Conservation (phyloP, 2,797 vertebrate genomes). For the Xerus rutilus region DNA sequence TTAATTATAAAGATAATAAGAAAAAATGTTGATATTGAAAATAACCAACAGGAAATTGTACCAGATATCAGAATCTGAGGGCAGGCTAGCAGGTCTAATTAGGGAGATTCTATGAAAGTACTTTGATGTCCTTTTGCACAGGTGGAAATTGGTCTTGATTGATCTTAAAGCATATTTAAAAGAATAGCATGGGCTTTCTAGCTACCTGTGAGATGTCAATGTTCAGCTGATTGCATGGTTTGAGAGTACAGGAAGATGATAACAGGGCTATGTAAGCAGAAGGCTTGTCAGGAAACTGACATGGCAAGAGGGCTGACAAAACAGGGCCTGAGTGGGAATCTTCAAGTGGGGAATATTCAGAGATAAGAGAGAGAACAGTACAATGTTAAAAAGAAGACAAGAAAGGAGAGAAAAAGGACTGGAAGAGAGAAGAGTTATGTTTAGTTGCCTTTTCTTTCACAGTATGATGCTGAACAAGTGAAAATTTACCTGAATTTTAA, state of each 20-base stretch:
- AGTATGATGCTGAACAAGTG: not conserved
- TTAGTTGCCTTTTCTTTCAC: not conserved
- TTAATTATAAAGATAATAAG: not conserved
- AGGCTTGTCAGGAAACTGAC: not conserved
- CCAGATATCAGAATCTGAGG: not conserved
- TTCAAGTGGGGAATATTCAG: not conserved
- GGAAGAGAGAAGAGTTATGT: not conserved
- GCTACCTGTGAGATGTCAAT: not conserved
- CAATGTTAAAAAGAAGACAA: not conserved
- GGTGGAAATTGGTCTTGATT: not conserved
- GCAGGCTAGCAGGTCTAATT: not conserved
- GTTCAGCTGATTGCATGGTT: not conserved
- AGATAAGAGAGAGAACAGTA: not conserved
- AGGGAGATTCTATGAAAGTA: not conserved
- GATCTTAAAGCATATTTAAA: not conserved
- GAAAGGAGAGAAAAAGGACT: not conserved
- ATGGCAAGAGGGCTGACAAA: not conserved
- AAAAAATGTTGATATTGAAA: not conserved
- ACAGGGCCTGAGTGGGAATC: not conserved
- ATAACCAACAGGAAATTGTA: not conserved
- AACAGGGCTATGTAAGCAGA: not conserved
- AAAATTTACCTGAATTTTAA: not conserved
- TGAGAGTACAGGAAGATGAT: not conserved
- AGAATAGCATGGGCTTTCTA: not conserved
- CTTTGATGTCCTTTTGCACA: not conserved